Percentiles rank a stretch among this genome's conserved stretches.
phyloP scores from a whole-genome alignment of 2,797 vertebrate genomes.

The Dryobates pubescens region DNA sequence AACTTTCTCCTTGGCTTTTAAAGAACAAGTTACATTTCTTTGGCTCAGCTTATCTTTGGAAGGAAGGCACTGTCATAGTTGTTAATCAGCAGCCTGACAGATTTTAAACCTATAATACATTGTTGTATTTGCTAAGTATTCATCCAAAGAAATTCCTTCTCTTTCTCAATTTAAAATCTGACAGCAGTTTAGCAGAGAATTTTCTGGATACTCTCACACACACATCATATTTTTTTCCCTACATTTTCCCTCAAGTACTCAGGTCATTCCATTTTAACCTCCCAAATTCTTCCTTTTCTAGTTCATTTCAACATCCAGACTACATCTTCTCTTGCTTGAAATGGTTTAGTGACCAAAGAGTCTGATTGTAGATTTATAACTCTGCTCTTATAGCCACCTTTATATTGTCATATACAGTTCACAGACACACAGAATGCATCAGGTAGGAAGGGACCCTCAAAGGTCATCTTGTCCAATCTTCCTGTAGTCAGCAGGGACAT shows the following conservation, averaged over 20 bases:
- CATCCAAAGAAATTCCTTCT: background rate
- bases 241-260: background rate
- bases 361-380: background rate
- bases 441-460: no score
- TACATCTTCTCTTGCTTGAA: background rate
- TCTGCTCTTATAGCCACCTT: background rate
- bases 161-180: conserved; percentile 29
- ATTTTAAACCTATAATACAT: background rate
- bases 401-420: background rate
- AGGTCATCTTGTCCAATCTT: no score
- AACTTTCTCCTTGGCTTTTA: background rate
- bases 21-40: background rate
- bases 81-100: conserved; percentile 8
- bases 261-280: conserved; percentile 9
- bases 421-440: no score
- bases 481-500: no score
- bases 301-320: background rate
- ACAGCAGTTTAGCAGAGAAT: conserved; percentile 1
- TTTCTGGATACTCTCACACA: conserved; percentile 41
- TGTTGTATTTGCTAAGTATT: background rate
- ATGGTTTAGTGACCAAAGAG: background rate
- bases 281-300: background rate
- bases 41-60: conserved; percentile 22
- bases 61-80: background rate
- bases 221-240: conserved; percentile 55